Evolutionary conservation across 2,797 vertebrate genomes (phyloP).

Genomic region (Ceryle rudis): DNA sequence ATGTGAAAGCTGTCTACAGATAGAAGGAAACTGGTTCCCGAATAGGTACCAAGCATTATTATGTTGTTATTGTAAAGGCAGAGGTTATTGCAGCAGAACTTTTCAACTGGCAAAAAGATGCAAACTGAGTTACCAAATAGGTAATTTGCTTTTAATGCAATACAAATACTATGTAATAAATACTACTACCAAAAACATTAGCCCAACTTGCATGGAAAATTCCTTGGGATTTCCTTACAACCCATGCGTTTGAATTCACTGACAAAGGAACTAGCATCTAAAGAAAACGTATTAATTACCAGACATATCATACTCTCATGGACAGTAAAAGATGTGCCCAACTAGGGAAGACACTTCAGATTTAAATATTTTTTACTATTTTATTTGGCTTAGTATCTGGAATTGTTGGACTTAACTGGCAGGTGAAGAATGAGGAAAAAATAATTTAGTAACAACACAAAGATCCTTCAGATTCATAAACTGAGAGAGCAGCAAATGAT

Average conservation of each 20-base stretch:
- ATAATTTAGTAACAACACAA: not conserved
- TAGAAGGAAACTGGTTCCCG: not conserved
- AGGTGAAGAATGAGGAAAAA: not conserved
- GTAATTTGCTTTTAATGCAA: not conserved
- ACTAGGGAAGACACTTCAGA: not conserved
- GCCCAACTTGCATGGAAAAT: not conserved
- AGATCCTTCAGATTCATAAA: not conserved
- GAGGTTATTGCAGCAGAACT: not conserved
- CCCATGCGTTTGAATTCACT: not conserved
- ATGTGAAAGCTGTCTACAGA: fast-evolving
- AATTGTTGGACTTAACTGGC: not conserved
- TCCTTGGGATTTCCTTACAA: not conserved
- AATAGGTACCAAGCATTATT: not conserved
- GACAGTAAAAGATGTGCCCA: not conserved
- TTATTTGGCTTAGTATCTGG: not conserved
- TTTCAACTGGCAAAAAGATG: not conserved
- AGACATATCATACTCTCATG: fast-evolving
- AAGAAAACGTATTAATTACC: not conserved
- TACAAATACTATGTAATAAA: not conserved
- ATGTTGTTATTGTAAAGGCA: not conserved
- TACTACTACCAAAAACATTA: not conserved
- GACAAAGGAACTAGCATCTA: not conserved
- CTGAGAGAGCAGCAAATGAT: not conserved
- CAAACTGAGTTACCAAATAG: not conserved
- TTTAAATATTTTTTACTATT: not conserved